These are phyloP conservation scores for Panopea generosa DNA, from an alignment of 2,888 invertebrate species.

Conservation along the genomic window DNA sequence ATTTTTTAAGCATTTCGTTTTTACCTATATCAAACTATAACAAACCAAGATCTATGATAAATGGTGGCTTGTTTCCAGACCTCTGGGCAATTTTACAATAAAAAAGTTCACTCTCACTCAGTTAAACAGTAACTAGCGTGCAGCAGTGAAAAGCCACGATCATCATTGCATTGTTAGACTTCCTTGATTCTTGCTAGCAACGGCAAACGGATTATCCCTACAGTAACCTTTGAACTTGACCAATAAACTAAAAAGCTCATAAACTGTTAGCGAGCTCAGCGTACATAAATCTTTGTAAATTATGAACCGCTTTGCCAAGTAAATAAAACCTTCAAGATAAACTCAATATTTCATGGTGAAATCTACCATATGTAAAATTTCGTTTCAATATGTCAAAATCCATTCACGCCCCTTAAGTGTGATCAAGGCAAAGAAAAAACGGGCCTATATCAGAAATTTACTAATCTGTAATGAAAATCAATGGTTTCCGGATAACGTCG, in stretches of 20 bases:
- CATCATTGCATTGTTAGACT: too few species aligned
- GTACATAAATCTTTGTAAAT: slow-evolving; percentile 37
- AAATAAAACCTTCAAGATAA: slow-evolving; percentile 39
- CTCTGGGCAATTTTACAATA: too few species aligned
- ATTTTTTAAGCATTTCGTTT: too few species aligned
- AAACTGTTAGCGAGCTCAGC: slow-evolving; percentile 22
- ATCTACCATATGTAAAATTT: slow-evolving; percentile 36
- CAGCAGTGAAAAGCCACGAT: too few species aligned
- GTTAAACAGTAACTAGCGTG: too few species aligned
- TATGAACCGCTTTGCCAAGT: slow-evolving; percentile 26
- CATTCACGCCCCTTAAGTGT: slow-evolving; percentile 23
- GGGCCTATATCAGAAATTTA: slow-evolving; percentile 42
- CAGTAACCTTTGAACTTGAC: slow-evolving; percentile 38
- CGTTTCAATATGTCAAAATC: slow-evolving; percentile 46
- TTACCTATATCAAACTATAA: too few species aligned
- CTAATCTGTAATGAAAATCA: slow-evolving; percentile 64
- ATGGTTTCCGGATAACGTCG: slow-evolving; percentile 54
- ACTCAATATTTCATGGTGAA: slow-evolving; percentile 6
- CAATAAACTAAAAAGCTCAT: slow-evolving; percentile 34
- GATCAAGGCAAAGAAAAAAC: slow-evolving; percentile 53
- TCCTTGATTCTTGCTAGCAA: too few species aligned
- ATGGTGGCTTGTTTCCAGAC: too few species aligned
- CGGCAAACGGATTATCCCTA: too few species aligned
- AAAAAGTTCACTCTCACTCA: too few species aligned
- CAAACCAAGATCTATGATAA: too few species aligned